Evolutionary conservation across 1,140 invertebrate genomes (phyloP).

Genomic region (Cylas formicarius): DNA sequence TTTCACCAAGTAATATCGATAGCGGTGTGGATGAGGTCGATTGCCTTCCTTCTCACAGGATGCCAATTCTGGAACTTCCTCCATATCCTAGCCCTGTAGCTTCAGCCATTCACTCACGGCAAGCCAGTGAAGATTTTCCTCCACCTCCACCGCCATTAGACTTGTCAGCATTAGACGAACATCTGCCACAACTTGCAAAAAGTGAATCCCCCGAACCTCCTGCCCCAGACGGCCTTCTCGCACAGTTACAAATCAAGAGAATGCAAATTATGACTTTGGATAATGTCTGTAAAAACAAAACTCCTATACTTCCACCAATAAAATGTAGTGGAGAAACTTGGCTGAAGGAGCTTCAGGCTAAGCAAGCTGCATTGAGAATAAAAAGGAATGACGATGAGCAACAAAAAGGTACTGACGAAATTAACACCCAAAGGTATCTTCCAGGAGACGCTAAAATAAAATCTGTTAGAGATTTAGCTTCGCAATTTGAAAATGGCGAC

Average conservation of each 20-base stretch:
- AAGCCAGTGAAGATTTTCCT: slow-evolving; percentile 82
- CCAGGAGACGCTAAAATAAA: slow-evolving; percentile 39
- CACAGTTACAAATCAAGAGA: slow-evolving; percentile 68
- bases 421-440: slow-evolving; percentile 21
- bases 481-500: slow-evolving; percentile 66
- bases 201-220: slow-evolving; percentile 30
- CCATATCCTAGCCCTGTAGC: slow-evolving; percentile 71
- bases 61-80: slow-evolving; percentile 54
- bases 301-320: slow-evolving; percentile 33
- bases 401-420: slow-evolving; percentile 21
- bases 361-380: slow-evolving; percentile 59
- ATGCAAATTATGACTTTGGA: slow-evolving; percentile 58
- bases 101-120: slow-evolving; percentile 70
- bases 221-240: slow-evolving; percentile 53
- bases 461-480: slow-evolving; percentile 72
- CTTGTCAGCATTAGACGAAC: slow-evolving; percentile 50
- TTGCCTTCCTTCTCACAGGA: slow-evolving; percentile 40
- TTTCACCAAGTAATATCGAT: slow-evolving; percentile 35
- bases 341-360: slow-evolving; percentile 70
- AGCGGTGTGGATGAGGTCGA: slow-evolving; percentile 55
- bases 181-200: slow-evolving; percentile 41
- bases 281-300: slow-evolving; percentile 28
- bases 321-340: slow-evolving; percentile 53
- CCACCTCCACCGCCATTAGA: slow-evolving; percentile 75
- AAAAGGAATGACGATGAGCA: slow-evolving; percentile 43